Evolutionary conservation across 2,797 vertebrate species (phyloP).

Genomic region (Neoniphon sammara): DNA sequence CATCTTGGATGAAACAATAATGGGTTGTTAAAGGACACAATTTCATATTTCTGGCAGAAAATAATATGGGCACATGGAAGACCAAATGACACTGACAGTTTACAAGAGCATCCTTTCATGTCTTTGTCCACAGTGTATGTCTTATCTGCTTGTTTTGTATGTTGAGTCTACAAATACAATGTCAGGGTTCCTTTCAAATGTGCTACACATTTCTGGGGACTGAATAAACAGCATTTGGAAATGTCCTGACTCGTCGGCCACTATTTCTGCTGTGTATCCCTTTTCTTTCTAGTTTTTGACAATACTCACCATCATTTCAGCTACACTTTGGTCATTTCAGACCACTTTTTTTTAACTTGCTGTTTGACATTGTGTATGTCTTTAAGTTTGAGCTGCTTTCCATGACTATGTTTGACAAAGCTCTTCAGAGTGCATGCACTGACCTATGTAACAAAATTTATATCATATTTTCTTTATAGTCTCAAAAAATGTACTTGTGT

Average conservation of each 20-base stretch:
- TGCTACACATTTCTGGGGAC: not conserved
- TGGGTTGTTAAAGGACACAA: not conserved
- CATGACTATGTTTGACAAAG: no score
- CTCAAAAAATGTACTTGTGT: not conserved
- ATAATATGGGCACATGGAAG: conserved; percentile 6
- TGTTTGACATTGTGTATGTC: not conserved
- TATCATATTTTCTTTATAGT: not conserved
- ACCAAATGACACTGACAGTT: not conserved
- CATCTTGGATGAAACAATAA: not conserved
- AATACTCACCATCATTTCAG: not conserved
- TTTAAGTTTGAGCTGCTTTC: not conserved
- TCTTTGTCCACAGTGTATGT: not conserved
- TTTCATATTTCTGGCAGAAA: not conserved
- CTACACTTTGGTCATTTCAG: not conserved
- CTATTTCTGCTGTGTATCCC: not conserved
- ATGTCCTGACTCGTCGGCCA: not conserved
- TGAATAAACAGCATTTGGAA: not conserved
- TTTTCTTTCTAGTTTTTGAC: not conserved
- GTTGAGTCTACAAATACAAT: not conserved
- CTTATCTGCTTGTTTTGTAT: not conserved
- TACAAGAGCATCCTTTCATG: conserved; percentile 1
- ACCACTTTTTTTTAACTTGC: not conserved
- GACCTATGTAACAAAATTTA: not conserved
- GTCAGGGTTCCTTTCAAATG: not conserved
- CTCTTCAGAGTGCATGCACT: not conserved